A percentile compares a stretch with the other conserved stretches of the same genome.
Evolutionary conservation across 1,140 invertebrate species (phyloP).

Genomic region (Portunus trituberculatus): DNA sequence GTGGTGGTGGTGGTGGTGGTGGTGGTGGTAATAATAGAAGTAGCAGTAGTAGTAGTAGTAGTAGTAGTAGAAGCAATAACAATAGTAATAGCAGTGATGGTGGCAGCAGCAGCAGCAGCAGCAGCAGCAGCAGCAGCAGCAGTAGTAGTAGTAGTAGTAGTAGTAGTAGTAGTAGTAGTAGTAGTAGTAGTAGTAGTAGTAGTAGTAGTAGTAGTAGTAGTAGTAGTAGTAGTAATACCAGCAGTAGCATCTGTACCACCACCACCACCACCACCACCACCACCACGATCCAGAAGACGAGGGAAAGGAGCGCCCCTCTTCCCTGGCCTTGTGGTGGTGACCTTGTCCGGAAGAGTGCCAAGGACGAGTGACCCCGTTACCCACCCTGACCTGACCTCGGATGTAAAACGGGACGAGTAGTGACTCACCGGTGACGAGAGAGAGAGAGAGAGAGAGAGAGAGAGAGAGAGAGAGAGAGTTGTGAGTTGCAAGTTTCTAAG

Average conservation of each 20-base stretch:
- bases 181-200: not conserved
- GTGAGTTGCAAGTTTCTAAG: not conserved
- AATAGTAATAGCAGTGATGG: slow-evolving; percentile 22
- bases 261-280: not conserved
- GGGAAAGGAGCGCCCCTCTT: not conserved
- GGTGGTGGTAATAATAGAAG: no score
- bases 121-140: no score
- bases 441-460: slow-evolving; percentile 36
- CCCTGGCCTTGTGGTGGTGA: not conserved
- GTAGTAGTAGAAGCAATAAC: no score
- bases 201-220: not conserved
- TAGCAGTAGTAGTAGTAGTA: no score
- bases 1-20: no score
- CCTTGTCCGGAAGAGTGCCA: not conserved
- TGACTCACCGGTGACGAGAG: not conserved
- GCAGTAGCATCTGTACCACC: not conserved
- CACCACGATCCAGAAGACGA: not conserved
- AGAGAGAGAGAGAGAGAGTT: slow-evolving; percentile 39
- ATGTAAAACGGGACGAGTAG: not conserved
- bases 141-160: slow-evolving; percentile 22
- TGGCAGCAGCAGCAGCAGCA: no score
- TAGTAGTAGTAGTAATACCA: not conserved
- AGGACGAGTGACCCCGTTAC: slow-evolving; percentile 17
- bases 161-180: not conserved
- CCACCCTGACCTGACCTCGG: not conserved